A percentile compares a stretch with the other conserved stretches of the same genome.
Evolutionary conservation across 1,140 invertebrate species (phyloP).

Genomic region (Calliopsis andreniformis): DNA sequence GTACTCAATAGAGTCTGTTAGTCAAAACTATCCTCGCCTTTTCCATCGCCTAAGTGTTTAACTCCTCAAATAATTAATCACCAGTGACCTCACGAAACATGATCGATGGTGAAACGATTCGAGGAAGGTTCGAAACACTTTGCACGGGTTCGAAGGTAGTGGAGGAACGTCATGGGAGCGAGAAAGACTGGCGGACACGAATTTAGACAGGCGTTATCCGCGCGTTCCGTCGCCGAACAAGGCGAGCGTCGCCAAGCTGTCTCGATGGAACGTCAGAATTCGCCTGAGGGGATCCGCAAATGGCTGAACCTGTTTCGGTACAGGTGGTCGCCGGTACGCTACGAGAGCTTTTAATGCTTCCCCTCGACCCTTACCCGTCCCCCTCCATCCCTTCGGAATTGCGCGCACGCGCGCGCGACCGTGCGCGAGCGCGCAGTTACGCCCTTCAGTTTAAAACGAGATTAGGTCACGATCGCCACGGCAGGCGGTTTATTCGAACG

Average conservation of each 20-base stretch:
- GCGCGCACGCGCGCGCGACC: slow-evolving; percentile 5
- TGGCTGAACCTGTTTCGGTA: slow-evolving; percentile 58
- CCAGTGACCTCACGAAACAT: too few relatives aligned
- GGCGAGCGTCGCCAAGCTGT: slow-evolving; percentile 55
- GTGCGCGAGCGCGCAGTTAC: slow-evolving; percentile 10
- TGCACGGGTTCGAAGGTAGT: not conserved
- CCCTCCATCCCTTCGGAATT: not conserved
- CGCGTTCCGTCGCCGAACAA: slow-evolving; percentile 13
- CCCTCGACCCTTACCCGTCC: slow-evolving; percentile 18
- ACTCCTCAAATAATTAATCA: too few relatives aligned
- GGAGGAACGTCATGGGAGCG: not conserved
- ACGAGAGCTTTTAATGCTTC: slow-evolving; percentile 36
- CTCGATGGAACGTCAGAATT: slow-evolving; percentile 59
- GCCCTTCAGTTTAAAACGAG: slow-evolving; percentile 36
- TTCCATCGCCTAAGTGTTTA: too few relatives aligned
- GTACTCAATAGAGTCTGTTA: too few relatives aligned
- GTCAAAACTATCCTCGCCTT: too few relatives aligned
- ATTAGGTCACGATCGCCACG: slow-evolving; percentile 22
- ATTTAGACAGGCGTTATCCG: slow-evolving; percentile 40
- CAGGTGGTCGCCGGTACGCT: slow-evolving; percentile 47
- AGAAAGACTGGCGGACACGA: too few relatives aligned
- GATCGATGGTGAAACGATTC: not conserved
- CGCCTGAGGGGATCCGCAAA: slow-evolving; percentile 50
- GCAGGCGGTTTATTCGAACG: slow-evolving; percentile 3
- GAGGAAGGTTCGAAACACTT: not conserved